These are phyloP conservation scores for Augochlorella aurata DNA, from an alignment of 2,888 invertebrate species.

Conservation along the genomic window DNA sequence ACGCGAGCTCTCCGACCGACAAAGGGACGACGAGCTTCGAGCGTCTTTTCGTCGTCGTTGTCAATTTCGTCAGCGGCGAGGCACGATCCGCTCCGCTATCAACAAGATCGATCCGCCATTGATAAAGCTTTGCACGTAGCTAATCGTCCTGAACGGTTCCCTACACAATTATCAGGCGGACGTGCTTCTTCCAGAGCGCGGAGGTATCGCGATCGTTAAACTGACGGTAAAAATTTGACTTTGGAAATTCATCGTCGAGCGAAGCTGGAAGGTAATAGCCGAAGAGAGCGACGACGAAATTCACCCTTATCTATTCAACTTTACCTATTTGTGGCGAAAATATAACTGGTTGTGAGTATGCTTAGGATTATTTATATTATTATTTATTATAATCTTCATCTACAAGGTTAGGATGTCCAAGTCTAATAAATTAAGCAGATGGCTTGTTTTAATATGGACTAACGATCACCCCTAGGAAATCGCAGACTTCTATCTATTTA, in stretches of 20 bases:
- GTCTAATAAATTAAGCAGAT: too few relatives aligned
- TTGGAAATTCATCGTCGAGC: not conserved
- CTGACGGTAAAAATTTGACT: not conserved
- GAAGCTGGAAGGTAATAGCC: not conserved
- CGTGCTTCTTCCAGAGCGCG: not conserved
- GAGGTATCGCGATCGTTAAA: not conserved
- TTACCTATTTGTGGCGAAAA: too few relatives aligned
- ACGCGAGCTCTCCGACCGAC: slow-evolving; percentile 67
- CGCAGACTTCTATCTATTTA: too few relatives aligned
- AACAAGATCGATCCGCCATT: not conserved
- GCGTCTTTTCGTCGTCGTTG: slow-evolving; percentile 58
- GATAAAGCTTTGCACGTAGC: not conserved
- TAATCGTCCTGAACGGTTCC: not conserved
- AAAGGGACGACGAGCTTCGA: slow-evolving; percentile 56
- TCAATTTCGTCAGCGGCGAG: slow-evolving; percentile 28
- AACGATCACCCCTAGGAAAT: too few relatives aligned
- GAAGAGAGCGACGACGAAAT: too few relatives aligned
- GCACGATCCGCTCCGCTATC: not conserved
- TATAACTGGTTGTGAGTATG: too few relatives aligned
- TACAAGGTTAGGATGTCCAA: too few relatives aligned
- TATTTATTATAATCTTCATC: too few relatives aligned
- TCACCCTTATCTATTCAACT: too few relatives aligned
- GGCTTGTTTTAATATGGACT: too few relatives aligned
- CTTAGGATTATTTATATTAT: too few relatives aligned
- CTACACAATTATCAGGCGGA: not conserved